Evolutionary conservation across 1,140 invertebrate genomes (phyloP).

Genomic region (Microplitis mediator): DNA sequence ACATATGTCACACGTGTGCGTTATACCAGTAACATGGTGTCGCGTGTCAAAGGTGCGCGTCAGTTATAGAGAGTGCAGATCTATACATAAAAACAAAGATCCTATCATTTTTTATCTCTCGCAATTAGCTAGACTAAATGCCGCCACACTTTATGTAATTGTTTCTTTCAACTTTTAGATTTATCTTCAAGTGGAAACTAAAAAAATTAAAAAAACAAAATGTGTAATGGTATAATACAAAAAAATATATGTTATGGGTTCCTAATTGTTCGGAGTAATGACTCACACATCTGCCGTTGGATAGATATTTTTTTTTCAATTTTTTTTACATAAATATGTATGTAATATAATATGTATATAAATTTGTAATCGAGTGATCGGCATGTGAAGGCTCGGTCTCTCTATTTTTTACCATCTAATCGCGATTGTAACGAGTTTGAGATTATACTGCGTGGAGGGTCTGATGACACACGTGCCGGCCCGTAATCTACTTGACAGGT

Average conservation of each 20-base stretch:
- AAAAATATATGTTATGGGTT: background rate
- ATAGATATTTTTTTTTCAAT: background rate
- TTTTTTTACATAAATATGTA: background rate
- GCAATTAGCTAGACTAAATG: conserved; percentile 54
- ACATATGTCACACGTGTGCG: conserved; percentile 39
- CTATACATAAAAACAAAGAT: background rate
- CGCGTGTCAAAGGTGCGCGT: conserved; percentile 48
- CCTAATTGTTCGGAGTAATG: conserved; percentile 1
- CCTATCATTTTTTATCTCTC: conserved; percentile 1
- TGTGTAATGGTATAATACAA: background rate
- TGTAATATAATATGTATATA: background rate
- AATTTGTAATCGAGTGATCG: background rate
- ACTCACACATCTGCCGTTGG: conserved; percentile 19
- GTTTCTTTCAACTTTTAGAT: conserved; percentile 36
- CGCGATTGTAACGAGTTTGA: conserved; percentile 3
- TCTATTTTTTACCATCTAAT: background rate
- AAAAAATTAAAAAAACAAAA: conserved; percentile 7
- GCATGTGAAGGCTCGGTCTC: background rate
- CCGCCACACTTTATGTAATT: conserved; percentile 52
- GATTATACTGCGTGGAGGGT: background rate
- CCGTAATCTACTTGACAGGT: conserved; percentile 18
- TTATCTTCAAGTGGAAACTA: background rate
- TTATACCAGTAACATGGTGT: conserved; percentile 37
- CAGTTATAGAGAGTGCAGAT: conserved; percentile 31
- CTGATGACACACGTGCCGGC: background rate